These are phyloP conservation scores for Troilus luridus DNA, from an alignment of 2,888 invertebrate genomes.

Conservation along the genomic window DNA sequence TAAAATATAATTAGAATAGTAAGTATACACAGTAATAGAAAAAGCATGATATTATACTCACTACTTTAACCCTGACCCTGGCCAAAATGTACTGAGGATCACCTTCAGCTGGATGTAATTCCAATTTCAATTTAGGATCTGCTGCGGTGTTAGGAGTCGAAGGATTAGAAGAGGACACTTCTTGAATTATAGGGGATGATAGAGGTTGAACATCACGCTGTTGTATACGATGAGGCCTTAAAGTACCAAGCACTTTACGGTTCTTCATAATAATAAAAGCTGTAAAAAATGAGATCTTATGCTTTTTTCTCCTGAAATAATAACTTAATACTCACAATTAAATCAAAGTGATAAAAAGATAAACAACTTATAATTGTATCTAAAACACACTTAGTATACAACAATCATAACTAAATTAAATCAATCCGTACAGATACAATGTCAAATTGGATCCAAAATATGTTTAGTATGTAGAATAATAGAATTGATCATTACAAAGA, in stretches of 20 bases:
- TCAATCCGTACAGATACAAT: background rate
- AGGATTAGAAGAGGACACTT: conserved; percentile 63
- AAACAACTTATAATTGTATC: too few species aligned
- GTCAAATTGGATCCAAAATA: background rate
- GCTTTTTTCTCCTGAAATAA: too few species aligned
- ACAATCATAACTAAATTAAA: background rate
- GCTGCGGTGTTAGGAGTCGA: background rate
- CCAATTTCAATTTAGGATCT: conserved; percentile 59
- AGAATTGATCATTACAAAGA: too few species aligned
- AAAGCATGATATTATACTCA: conserved; percentile 48
- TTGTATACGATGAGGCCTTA: conserved; percentile 81
- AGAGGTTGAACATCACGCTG: conserved; percentile 61
- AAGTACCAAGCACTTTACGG: conserved; percentile 79
- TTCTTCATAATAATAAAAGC: conserved; percentile 80
- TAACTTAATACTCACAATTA: too few species aligned
- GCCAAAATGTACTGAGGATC: conserved; percentile 61
- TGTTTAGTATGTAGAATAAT: too few species aligned
- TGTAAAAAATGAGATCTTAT: conserved; percentile 58
- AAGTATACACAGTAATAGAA: background rate
- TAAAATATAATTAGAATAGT: background rate
- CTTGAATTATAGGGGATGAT: conserved; percentile 65
- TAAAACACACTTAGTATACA: too few species aligned
- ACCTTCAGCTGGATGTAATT: conserved; percentile 60
- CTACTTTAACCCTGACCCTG: conserved; percentile 62
- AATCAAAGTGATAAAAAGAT: too few species aligned